Evolutionary conservation across 2,888 invertebrate species (phyloP).

Genomic region (Drosophila mulleri): DNA sequence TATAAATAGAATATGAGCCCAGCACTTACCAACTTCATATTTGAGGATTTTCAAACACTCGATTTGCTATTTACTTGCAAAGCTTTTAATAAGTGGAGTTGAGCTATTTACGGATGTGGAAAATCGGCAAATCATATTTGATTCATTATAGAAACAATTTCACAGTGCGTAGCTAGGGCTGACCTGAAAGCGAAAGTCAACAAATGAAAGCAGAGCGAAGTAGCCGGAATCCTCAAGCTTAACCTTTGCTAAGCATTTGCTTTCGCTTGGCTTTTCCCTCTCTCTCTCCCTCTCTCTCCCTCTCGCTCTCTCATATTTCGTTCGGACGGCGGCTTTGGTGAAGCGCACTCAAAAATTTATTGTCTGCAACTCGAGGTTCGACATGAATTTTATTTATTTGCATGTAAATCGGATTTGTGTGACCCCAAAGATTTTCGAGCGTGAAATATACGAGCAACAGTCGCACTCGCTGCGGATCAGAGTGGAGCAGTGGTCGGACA

Average conservation of each 20-base stretch:
- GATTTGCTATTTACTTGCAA: not conserved
- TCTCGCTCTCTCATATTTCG: slow-evolving; percentile 16
- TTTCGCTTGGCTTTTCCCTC: slow-evolving; percentile 8
- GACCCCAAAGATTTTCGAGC: slow-evolving; percentile 77
- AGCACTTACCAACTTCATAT: no score
- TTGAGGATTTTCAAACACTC: not conserved
- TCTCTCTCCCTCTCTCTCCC: slow-evolving; percentile 22
- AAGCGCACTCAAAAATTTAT: slow-evolving; percentile 81
- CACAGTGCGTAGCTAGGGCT: slow-evolving; percentile 53
- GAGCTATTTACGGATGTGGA: slow-evolving; percentile 34
- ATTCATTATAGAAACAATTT: slow-evolving; percentile 73
- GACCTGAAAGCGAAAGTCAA: slow-evolving; percentile 20
- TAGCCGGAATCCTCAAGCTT: not conserved
- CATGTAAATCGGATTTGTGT: slow-evolving; percentile 83
- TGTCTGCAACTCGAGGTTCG: slow-evolving; percentile 75
- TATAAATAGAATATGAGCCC: no score
- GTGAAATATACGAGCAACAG: slow-evolving; percentile 67
- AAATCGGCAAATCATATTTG: slow-evolving; percentile 63
- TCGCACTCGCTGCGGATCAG: not conserved
- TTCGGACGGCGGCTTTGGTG: slow-evolving; percentile 36
- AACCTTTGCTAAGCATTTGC: slow-evolving; percentile 2
- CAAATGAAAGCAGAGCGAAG: slow-evolving; percentile 15
- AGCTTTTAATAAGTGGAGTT: not conserved
- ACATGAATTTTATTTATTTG: slow-evolving; percentile 83
- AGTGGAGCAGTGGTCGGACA: slow-evolving; percentile 12